These are phyloP conservation scores for Petaurus breviceps DNA, from an alignment of 2,113 vertebrate genomes.

Conservation along the genomic window DNA sequence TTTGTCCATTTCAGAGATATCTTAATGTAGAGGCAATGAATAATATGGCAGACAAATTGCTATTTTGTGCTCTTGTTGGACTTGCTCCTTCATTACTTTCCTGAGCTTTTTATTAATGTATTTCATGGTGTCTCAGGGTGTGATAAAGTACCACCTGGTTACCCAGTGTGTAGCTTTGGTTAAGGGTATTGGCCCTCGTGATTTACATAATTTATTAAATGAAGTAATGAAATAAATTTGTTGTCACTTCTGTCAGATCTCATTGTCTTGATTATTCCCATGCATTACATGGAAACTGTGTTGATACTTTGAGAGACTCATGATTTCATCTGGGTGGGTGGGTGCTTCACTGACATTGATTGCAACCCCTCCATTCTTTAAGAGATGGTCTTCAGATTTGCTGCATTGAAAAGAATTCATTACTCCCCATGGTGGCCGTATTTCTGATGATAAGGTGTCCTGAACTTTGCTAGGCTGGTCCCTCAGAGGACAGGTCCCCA, in stretches of 20 bases:
- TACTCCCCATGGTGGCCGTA: not conserved
- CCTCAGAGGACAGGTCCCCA: not conserved
- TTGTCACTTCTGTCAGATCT: constrained; percentile 15
- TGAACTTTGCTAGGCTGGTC: not conserved
- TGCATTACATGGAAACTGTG: constrained; percentile 23
- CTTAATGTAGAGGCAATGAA: not conserved
- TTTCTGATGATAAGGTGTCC: not conserved
- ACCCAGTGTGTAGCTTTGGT: not conserved
- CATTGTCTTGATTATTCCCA: constrained; percentile 40
- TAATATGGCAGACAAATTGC: constrained; percentile 29
- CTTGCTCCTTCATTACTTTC: constrained; percentile 42
- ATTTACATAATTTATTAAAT: constrained; percentile 35
- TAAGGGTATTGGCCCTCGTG: not conserved
- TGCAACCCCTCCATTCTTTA: not conserved
- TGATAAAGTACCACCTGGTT: not conserved
- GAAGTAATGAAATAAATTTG: constrained; percentile 31
- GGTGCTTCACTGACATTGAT: not conserved
- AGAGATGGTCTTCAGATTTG: not conserved
- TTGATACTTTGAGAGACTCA: not conserved
- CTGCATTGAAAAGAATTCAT: not conserved
- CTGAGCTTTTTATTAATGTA: constrained; percentile 17
- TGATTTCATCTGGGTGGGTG: not conserved
- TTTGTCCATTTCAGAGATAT: constrained; percentile 11
- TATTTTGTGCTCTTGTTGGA: constrained; percentile 40
- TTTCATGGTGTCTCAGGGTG: constrained; percentile 22